Conservation (phyloP, 2,888 invertebrate species). For the Temnothorax ravouxi region DNA sequence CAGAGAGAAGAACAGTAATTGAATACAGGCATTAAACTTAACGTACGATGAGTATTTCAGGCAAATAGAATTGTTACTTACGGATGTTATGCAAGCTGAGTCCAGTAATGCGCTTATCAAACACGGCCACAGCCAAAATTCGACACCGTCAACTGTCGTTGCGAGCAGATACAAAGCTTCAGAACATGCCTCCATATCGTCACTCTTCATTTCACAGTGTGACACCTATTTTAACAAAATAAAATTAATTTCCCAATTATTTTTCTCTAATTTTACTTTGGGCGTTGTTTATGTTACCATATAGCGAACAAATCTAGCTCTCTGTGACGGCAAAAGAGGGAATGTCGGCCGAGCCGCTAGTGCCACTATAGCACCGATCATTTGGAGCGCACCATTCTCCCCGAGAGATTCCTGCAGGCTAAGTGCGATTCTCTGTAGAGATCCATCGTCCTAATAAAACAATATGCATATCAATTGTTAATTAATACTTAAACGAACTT, state of each 20-base stretch:
- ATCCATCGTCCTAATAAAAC: slow-evolving; percentile 77
- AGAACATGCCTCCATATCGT: slow-evolving; percentile 81
- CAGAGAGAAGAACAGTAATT: neutral
- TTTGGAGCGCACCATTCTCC: slow-evolving; percentile 80
- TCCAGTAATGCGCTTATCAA: slow-evolving; percentile 80
- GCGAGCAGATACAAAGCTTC: slow-evolving; percentile 83
- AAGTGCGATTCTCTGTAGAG: slow-evolving; percentile 81
- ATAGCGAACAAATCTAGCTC: slow-evolving; percentile 81
- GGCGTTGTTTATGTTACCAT: slow-evolving; percentile 74
- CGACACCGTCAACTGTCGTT: slow-evolving; percentile 82
- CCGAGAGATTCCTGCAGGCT: slow-evolving; percentile 81
- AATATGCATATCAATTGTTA: neutral
- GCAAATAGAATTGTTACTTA: slow-evolving; percentile 58
- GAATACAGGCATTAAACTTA: neutral
- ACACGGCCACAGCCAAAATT: slow-evolving; percentile 84
- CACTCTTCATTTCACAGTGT: slow-evolving; percentile 77
- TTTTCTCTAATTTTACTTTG: neutral
- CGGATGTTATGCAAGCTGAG: slow-evolving; percentile 75
- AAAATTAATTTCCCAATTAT: slow-evolving; percentile 19
- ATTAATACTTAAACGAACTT: neutral
- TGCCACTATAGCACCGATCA: slow-evolving; percentile 82
- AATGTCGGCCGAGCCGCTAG: slow-evolving; percentile 81
- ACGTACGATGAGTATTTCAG: neutral
- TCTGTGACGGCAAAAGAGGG: slow-evolving; percentile 81
- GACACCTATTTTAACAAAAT: slow-evolving; percentile 71